Conservation (phyloP, 2,797 vertebrate genomes). For the Tiaroga cobitis region DNA sequence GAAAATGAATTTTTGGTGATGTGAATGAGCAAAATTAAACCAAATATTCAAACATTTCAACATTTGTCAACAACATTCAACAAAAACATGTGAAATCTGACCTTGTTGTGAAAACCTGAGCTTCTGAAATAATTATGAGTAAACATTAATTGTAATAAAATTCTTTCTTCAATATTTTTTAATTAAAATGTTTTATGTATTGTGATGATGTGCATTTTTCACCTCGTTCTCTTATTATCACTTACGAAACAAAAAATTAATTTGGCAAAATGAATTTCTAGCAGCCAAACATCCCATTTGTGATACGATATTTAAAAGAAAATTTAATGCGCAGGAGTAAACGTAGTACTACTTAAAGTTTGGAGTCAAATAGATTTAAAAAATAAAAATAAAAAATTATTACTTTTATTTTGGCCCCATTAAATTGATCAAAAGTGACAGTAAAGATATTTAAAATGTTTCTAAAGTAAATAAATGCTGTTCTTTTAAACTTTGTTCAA, state of each 20-base stretch:
- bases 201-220: background rate
- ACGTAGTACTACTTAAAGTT: background rate
- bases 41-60: background rate
- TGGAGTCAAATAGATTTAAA: background rate
- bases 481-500: too few species aligned
- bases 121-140: background rate
- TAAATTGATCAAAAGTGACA: background rate
- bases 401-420: background rate
- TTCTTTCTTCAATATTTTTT: conserved; percentile 6
- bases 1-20: background rate
- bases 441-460: background rate
- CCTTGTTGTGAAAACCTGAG: background rate
- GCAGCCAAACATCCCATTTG: background rate
- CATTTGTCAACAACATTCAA: background rate
- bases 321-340: background rate
- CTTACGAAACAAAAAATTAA: background rate
- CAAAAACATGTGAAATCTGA: background rate
- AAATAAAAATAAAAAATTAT: background rate
- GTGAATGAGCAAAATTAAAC: background rate
- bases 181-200: conserved; percentile 13
- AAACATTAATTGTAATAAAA: background rate
- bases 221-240: background rate
- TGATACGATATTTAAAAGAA: background rate
- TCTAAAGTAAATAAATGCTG: background rate
- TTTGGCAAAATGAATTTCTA: background rate